Evolutionary conservation across 2,797 vertebrate species (phyloP).

Genomic region (Xiphorhynchus erythropygius): DNA sequence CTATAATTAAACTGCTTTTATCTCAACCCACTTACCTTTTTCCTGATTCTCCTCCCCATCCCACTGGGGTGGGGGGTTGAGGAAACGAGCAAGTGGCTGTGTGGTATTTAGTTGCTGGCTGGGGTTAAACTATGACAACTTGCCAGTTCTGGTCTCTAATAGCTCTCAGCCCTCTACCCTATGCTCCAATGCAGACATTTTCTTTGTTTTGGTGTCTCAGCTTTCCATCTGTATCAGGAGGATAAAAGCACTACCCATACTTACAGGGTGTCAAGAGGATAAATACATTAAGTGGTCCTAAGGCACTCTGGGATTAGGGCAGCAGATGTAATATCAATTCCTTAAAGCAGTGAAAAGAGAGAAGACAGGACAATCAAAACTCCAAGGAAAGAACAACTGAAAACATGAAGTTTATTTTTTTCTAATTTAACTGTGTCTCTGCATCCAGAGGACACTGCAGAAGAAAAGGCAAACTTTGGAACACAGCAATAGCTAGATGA

Average conservation of each 20-base stretch:
- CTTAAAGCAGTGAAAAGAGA: slow-evolving; percentile 2
- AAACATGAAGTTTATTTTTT: not conserved
- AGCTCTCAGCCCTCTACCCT: not conserved
- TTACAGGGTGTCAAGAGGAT: slow-evolving; percentile 13
- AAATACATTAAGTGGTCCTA: slow-evolving; percentile 32
- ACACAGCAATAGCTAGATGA: not conserved
- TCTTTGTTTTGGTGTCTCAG: not conserved
- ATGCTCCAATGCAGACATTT: not conserved
- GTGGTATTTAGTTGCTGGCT: not conserved
- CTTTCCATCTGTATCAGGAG: not conserved
- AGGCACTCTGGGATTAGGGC: not conserved
- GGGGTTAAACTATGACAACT: not conserved
- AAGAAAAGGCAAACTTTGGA: not conserved
- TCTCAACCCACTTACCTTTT: not conserved
- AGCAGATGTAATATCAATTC: not conserved
- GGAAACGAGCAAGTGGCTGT: not conserved
- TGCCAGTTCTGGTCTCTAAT: not conserved
- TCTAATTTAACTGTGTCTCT: not conserved
- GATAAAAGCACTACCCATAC: not conserved
- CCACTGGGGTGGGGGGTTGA: too few relatives aligned
- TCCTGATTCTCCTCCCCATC: not conserved
- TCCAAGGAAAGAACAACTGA: not conserved
- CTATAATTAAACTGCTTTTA: not conserved
- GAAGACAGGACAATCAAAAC: not conserved
- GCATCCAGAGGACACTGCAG: not conserved